Percentiles rank a stretch among this genome's conserved stretches.
These are phyloP conservation scores for Lepus townsendii DNA, from an alignment of 2,797 vertebrate species.

Conservation along the genomic window DNA sequence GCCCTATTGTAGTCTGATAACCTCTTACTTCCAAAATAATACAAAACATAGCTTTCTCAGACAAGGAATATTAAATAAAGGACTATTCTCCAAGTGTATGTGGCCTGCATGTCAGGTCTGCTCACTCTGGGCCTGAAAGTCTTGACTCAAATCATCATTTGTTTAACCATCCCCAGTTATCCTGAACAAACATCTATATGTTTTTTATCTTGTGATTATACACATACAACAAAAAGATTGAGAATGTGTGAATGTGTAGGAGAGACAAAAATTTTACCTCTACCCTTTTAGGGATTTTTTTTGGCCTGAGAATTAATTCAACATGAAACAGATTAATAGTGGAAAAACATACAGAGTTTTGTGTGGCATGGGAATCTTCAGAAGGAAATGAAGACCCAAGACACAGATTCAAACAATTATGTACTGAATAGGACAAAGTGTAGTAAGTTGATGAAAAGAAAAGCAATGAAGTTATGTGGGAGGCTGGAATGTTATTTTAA, in stretches of 20 bases:
- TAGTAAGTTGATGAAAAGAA: background rate
- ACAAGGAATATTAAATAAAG: background rate
- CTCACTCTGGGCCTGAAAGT: background rate
- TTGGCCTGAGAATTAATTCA: background rate
- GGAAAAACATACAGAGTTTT: background rate
- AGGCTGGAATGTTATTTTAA: conserved; percentile 3
- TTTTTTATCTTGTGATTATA: background rate
- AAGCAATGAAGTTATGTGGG: background rate
- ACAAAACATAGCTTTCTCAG: conserved; percentile 8
- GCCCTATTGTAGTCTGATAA: background rate
- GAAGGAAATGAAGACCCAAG: background rate
- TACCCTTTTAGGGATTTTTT: background rate
- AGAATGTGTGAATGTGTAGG: background rate
- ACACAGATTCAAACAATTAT: background rate
- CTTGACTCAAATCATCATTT: conserved; percentile 5
- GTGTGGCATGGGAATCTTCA: background rate
- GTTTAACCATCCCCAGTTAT: background rate
- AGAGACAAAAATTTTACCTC: background rate
- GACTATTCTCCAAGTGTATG: background rate
- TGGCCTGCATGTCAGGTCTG: background rate
- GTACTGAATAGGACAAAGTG: background rate
- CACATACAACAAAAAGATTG: background rate
- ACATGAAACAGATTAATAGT: background rate
- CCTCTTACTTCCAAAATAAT: background rate
- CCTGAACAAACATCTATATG: background rate